Base-by-base conservation (phyloP, 1,140 invertebrate genomes). In the Drosophila dunni region DNA sequence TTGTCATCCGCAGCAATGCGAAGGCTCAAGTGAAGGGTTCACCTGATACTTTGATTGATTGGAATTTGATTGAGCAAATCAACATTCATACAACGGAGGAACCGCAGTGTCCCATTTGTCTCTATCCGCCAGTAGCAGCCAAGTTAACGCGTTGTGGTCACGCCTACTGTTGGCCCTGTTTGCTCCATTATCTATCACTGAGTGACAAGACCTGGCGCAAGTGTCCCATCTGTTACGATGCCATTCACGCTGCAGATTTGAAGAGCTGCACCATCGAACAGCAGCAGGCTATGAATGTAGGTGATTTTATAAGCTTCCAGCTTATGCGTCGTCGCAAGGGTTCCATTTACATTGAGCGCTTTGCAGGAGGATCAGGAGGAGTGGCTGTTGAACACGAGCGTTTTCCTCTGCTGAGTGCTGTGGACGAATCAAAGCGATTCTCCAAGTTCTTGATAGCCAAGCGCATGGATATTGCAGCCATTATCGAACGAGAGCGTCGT, bases 61-160 rank as follows among this genome's bases (percentile, higher is more conserved):
- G 98, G 98, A 95, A 96, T 86, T 93, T 95, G 73, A 95, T 99
- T 85, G 97, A 99, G 92, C 97, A 98, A 94, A 96, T 99, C 93
- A 97, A 98, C 53, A 88, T 92, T 42, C 92, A 94, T 75, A 95
- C 94, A 50, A 93, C 93, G 50, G 97, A 97, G 71, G 93, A 94
- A 65, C 94, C 96, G 20, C 95, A 95, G 50, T 99, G 98, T 92
- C 98, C 98, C 0, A 99, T 99, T 85, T 99, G 98, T 93, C 93
- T 99, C 46, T 95, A 96, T 89, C 93, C 94, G 50, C 97, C 97
- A 24, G 93, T 95, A 60, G 96, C 97, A 76, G 97, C 96, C 3
- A 97, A 98, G 93, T 97, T 99, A 86, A 98, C 98, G 0, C 94
- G 95, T 36, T 99, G 98, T 93, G 98, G 98, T 20, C 98, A 99